A percentile compares a stretch with the other conserved stretches of the same genome.
Evolutionary conservation across 2,113 vertebrate species (phyloP).

Genomic region (Dipodomys merriami): DNA sequence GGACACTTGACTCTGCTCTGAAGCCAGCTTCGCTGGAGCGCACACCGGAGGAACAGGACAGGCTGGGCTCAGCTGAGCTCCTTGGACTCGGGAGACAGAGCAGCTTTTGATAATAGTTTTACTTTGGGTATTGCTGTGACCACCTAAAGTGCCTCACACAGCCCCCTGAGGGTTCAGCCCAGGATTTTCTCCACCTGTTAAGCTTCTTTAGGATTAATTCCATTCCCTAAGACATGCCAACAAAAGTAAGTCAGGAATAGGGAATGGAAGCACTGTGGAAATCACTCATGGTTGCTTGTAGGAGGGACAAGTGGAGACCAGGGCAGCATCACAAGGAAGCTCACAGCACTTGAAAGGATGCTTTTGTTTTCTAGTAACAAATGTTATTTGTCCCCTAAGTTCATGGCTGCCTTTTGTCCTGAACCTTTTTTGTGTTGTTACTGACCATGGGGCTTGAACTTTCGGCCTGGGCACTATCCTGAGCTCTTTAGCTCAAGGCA

Average conservation of each 20-base stretch:
- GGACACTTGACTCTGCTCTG: neutral
- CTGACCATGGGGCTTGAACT: no score
- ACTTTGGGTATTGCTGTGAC: neutral
- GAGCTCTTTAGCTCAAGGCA: no score
- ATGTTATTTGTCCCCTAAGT: slow-evolving; percentile 2
- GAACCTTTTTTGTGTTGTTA: neutral
- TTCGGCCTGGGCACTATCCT: no score
- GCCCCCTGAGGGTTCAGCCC: neutral
- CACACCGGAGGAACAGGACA: neutral
- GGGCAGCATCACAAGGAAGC: neutral
- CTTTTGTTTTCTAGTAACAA: slow-evolving; percentile 58
- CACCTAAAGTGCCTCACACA: neutral
- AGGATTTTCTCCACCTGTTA: slow-evolving; percentile 23
- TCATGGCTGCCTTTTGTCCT: slow-evolving; percentile 17
- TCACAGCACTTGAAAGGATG: neutral
- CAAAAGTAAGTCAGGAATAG: neutral
- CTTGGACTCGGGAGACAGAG: neutral
- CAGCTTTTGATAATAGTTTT: neutral
- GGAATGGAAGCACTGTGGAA: neutral
- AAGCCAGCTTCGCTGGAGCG: neutral
- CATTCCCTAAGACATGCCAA: neutral
- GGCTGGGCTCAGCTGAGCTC: neutral
- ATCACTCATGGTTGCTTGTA: neutral
- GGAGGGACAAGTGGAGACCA: neutral
- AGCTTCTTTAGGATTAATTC: slow-evolving; percentile 44